These are phyloP conservation scores for Cranoglanis bouderius DNA, from an alignment of 2,113 vertebrate genomes.

Conservation along the genomic window DNA sequence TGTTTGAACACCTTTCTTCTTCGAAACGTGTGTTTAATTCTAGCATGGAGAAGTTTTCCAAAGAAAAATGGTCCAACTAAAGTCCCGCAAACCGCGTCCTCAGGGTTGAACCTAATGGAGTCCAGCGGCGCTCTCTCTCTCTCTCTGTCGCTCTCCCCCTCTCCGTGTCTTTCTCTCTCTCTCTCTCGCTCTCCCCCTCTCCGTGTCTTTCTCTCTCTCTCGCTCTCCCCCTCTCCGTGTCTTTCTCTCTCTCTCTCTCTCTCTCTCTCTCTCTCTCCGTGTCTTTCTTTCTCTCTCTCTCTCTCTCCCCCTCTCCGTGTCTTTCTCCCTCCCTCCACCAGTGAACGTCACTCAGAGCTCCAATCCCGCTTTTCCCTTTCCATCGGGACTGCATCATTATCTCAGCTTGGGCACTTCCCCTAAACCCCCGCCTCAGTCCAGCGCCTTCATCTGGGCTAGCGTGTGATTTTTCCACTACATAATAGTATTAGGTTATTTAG, in stretches of 20 bases:
- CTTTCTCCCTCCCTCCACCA: conserved; percentile 51
- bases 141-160: conserved; percentile 52
- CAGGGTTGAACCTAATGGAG: conserved; percentile 75
- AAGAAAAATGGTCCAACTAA: conserved; percentile 64
- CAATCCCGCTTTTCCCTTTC: conserved; percentile 73
- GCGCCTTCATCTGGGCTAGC: conserved; percentile 1
- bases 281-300: conserved; percentile 39
- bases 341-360: conserved; percentile 76
- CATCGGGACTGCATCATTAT: conserved; percentile 41
- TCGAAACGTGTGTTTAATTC: conserved; percentile 59
- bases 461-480: not conserved
- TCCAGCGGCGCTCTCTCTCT: conserved; percentile 62
- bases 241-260: conserved; percentile 47
- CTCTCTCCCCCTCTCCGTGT: conserved; percentile 16
- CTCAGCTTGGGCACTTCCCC: conserved; percentile 45
- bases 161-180: conserved; percentile 51
- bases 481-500: not conserved
- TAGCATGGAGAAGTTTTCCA: conserved; percentile 55
- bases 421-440: conserved; percentile 31
- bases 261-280: conserved; percentile 51
- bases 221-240: conserved; percentile 52
- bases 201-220: conserved; percentile 37
- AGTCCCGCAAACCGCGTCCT: conserved; percentile 75
- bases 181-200: conserved; percentile 46
- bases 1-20: conserved; percentile 44